Conservation (phyloP, 2,888 invertebrate species). For the Xestoiulus laeticollis region DNA sequence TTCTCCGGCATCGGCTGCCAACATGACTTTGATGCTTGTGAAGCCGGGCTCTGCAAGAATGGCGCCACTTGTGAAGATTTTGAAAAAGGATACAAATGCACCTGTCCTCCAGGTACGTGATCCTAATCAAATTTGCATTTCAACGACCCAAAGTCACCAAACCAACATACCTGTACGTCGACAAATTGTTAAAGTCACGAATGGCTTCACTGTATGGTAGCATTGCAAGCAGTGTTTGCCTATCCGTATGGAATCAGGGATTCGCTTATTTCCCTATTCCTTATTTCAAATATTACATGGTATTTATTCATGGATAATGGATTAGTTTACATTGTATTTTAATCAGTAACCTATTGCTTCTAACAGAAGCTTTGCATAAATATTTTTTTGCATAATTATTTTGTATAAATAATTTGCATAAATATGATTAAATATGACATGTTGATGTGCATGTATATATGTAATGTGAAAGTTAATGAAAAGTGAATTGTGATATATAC, state of each 20-base stretch:
- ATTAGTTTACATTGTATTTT: too few relatives aligned
- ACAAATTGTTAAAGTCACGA: background rate
- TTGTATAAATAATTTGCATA: too few relatives aligned
- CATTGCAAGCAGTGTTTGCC: background rate
- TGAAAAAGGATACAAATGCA: constrained; percentile 81
- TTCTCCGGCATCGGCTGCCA: constrained; percentile 90
- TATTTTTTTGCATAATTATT: too few relatives aligned
- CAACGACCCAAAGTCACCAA: background rate
- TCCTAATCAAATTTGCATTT: background rate
- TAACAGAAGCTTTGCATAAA: too few relatives aligned
- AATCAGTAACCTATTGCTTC: too few relatives aligned
- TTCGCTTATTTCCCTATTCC: too few relatives aligned
- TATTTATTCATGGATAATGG: too few relatives aligned
- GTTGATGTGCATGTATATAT: too few relatives aligned
- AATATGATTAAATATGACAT: too few relatives aligned
- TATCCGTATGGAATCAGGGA: background rate
- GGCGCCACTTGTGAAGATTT: constrained; percentile 91
- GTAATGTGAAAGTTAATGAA: too few relatives aligned
- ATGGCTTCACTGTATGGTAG: background rate
- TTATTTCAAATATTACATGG: too few relatives aligned
- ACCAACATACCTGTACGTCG: background rate
- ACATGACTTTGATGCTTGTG: constrained; percentile 92
- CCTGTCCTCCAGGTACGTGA: constrained; percentile 79
- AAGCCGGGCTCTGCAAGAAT: constrained; percentile 86
- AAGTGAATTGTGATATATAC: too few relatives aligned